phyloP scores from a whole-genome alignment of 2,888 invertebrate genomes.

The Nyleta sp. region DNA sequence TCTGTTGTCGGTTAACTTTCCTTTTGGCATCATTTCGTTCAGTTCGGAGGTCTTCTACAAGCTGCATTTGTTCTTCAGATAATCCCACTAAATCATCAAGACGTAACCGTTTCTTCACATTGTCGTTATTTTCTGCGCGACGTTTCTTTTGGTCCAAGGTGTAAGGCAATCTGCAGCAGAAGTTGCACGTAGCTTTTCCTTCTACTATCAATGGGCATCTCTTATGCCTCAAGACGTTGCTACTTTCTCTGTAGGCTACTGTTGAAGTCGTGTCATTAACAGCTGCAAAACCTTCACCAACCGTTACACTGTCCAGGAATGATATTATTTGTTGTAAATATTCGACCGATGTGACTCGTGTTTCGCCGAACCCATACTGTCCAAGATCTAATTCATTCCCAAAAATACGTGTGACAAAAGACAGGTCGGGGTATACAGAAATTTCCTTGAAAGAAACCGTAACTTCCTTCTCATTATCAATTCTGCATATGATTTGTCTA shows the following conservation, averaged over 20 bases:
- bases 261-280: background rate
- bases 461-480: background rate
- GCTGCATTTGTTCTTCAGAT: background rate
- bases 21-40: slow-evolving; percentile 12
- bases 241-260: slow-evolving; percentile 7
- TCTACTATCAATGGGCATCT: slow-evolving; percentile 10
- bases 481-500: slow-evolving; percentile 6
- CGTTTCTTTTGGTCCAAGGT: background rate
- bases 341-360: background rate
- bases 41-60: slow-evolving; percentile 7
- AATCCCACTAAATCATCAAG: background rate
- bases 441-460: slow-evolving; percentile 26
- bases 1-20: slow-evolving; percentile 17
- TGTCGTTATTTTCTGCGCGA: slow-evolving; percentile 5
- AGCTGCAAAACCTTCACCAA: background rate
- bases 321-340: background rate
- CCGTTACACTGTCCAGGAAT: background rate
- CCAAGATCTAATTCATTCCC: slow-evolving; percentile 3
- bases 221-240: slow-evolving; percentile 16
- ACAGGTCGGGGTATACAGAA: background rate
- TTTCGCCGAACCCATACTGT: slow-evolving; percentile 12
- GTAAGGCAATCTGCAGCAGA: slow-evolving; percentile 13
- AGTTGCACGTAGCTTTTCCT: background rate
- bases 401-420: background rate
- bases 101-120: background rate